Evolutionary conservation across 2,113 vertebrate species (phyloP).

Genomic region (Brachyhypopomus gauderio): DNA sequence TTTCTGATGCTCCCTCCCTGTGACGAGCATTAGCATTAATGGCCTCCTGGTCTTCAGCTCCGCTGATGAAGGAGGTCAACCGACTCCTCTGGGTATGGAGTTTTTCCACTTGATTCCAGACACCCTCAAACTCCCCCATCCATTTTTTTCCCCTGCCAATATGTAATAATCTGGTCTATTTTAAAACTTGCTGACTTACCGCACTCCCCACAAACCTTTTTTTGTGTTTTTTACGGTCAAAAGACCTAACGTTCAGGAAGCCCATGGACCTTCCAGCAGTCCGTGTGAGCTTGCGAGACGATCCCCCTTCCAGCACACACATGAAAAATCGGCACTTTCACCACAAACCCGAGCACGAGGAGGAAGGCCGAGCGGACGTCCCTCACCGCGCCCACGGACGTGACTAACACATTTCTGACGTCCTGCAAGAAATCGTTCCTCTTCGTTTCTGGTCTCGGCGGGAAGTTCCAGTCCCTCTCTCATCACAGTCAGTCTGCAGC

Average conservation of each 20-base stretch:
- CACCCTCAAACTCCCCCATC: too few relatives aligned
- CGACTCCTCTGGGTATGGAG: too few relatives aligned
- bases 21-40: conserved; percentile 72
- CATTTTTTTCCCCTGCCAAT: neutral
- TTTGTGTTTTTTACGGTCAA: neutral
- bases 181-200: neutral
- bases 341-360: too few relatives aligned
- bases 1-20: conserved; percentile 43
- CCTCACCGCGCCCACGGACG: too few relatives aligned
- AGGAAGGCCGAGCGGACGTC: too few relatives aligned
- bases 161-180: neutral
- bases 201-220: neutral
- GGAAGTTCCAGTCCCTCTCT: too few relatives aligned
- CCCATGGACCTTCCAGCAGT: neutral
- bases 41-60: conserved; percentile 56
- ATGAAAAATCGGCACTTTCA: too few relatives aligned
- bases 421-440: too few relatives aligned
- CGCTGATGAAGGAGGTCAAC: neutral
- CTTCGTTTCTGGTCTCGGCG: too few relatives aligned
- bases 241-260: neutral
- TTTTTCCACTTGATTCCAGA: too few relatives aligned
- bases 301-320: neutral
- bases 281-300: neutral
- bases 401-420: too few relatives aligned
- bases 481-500: too few relatives aligned